Evolutionary conservation across 2,888 invertebrate species (phyloP).

Genomic region (Carabus problematicus): DNA sequence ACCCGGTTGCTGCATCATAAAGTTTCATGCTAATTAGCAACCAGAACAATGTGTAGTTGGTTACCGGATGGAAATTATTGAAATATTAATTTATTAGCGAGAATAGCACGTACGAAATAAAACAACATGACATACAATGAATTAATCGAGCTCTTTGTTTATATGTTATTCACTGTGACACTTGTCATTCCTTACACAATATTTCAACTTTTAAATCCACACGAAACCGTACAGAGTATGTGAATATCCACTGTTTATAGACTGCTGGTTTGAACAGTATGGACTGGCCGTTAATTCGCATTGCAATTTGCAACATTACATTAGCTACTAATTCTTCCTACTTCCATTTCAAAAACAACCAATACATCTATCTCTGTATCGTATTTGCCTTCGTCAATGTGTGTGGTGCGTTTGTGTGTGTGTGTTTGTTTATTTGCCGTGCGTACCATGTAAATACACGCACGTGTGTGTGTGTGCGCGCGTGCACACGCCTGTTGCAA

Average conservation of each 20-base stretch:
- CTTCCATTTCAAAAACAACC: conserved; percentile 38
- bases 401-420: conserved; percentile 14
- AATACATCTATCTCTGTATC: conserved; percentile 36
- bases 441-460: not conserved
- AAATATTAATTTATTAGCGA: too few relatives aligned
- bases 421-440: conserved; percentile 2
- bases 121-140: too few relatives aligned
- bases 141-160: too few relatives aligned
- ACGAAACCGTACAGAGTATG: not conserved
- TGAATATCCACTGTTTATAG: conserved; percentile 22
- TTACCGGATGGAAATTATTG: too few relatives aligned
- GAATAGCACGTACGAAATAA: too few relatives aligned
- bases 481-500: not conserved
- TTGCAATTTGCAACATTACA: conserved; percentile 39
- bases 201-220: too few relatives aligned
- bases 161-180: too few relatives aligned
- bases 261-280: conserved; percentile 28
- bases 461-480: not conserved
- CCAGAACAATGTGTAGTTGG: too few relatives aligned
- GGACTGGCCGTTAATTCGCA: conserved; percentile 37
- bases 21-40: too few relatives aligned
- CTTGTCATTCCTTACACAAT: too few relatives aligned
- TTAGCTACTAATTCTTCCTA: conserved; percentile 40
- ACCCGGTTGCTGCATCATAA: too few relatives aligned
- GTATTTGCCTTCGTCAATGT: conserved; percentile 6